phyloP scores from a whole-genome alignment of 2,888 invertebrate genomes.

The Andrena praecox region DNA sequence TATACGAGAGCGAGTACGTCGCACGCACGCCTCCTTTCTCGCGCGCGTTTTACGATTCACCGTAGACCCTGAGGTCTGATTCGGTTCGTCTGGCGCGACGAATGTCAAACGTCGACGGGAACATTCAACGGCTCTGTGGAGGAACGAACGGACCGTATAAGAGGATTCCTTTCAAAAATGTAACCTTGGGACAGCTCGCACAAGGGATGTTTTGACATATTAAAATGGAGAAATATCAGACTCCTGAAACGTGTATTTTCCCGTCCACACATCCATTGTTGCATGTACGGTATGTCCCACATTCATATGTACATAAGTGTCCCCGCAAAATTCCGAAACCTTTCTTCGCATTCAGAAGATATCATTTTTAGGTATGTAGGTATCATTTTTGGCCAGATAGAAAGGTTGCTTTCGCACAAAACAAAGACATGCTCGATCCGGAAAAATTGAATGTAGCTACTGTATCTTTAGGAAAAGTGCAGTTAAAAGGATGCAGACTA shows the following conservation, averaged over 20 bases:
- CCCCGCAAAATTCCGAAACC: neutral
- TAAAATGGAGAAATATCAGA: slow-evolving; percentile 40
- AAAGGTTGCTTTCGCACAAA: no score
- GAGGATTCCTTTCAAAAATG: slow-evolving; percentile 59
- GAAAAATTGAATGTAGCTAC: no score
- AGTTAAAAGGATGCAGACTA: no score
- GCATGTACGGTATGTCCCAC: neutral
- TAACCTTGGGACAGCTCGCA: slow-evolving; percentile 59
- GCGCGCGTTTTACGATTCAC: slow-evolving; percentile 55
- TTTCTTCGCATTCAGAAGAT: neutral
- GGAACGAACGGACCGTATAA: slow-evolving; percentile 53
- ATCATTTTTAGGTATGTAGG: neutral
- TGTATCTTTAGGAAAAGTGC: no score
- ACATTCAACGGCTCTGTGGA: slow-evolving; percentile 46
- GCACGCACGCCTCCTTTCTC: slow-evolving; percentile 42
- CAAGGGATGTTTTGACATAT: slow-evolving; percentile 48
- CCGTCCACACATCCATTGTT: slow-evolving; percentile 3
- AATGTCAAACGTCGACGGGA: slow-evolving; percentile 65
- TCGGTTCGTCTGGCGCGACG: slow-evolving; percentile 66
- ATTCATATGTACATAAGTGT: neutral
- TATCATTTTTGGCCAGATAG: neutral
- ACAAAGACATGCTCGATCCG: no score
- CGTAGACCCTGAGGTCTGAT: slow-evolving; percentile 54
- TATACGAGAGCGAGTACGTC: slow-evolving; percentile 19
- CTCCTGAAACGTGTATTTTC: slow-evolving; percentile 14